phyloP scores from a whole-genome alignment of 2,888 invertebrate genomes.

The Calliopum simillimum region DNA sequence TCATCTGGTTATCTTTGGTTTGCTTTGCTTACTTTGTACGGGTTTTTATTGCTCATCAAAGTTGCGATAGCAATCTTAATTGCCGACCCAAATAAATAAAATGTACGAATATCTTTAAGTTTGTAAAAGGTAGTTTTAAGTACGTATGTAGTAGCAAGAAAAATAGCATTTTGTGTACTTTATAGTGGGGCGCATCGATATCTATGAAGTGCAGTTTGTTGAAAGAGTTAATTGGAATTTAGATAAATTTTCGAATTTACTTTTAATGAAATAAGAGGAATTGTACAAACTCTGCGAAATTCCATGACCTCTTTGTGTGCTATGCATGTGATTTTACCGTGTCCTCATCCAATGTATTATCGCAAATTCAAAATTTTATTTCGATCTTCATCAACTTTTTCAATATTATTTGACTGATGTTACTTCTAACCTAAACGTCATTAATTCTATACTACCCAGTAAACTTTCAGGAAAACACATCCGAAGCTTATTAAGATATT shows the following conservation, averaged over 20 bases:
- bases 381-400: no score
- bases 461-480: no score
- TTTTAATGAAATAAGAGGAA: not conserved
- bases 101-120: conserved; percentile 34
- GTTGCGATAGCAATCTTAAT: conserved; percentile 60
- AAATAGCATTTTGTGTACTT: not conserved
- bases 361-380: no score
- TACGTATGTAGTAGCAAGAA: not conserved
- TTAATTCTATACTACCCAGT: no score
- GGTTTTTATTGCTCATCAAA: conserved; percentile 59
- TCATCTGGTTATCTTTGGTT: conserved; percentile 35
- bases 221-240: not conserved
- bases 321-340: no score
- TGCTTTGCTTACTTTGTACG: conserved; percentile 13
- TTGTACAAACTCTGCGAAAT: not conserved
- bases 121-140: no score
- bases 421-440: no score
- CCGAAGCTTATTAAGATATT: no score
- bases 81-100: conserved; percentile 62
- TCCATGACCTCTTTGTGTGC: no score
- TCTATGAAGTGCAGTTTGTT: not conserved
- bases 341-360: no score
- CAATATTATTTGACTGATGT: no score
- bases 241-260: not conserved
- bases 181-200: not conserved